phyloP scores from a whole-genome alignment of 1,140 invertebrate genomes.

The Grapholita molesta region DNA sequence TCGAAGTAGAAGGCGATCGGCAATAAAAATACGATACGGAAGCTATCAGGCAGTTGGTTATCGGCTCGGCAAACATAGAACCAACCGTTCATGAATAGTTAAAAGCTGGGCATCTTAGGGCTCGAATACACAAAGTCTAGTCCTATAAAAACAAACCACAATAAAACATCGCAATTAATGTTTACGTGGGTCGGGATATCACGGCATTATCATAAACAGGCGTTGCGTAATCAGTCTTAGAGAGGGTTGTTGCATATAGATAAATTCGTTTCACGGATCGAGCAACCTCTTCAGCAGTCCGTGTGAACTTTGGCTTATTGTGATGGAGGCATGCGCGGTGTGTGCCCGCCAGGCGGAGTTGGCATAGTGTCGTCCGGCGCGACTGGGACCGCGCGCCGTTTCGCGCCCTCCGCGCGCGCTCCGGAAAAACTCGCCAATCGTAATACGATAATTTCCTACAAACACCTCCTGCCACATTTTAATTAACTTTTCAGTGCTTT shows the following conservation, averaged over 20 bases:
- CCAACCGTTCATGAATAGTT: conserved; percentile 60
- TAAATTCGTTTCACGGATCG: conserved; percentile 49
- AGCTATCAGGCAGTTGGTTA: conserved; percentile 47
- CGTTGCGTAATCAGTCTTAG: conserved; percentile 35
- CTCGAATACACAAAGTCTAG: conserved; percentile 28
- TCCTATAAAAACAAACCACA: neutral
- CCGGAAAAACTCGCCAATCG: conserved; percentile 3
- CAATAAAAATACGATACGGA: conserved; percentile 53
- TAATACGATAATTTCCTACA: neutral
- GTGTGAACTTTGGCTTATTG: conserved; percentile 58
- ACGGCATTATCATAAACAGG: neutral
- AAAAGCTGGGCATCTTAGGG: conserved; percentile 42
- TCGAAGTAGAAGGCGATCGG: conserved; percentile 21
- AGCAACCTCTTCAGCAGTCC: conserved; percentile 44
- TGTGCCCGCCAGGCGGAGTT: conserved; percentile 26
- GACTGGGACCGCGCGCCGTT: conserved; percentile 39
- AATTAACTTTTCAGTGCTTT: conserved; percentile 18
- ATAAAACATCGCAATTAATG: neutral
- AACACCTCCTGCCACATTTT: neutral
- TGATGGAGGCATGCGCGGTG: conserved; percentile 64
- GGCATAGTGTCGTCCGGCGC: conserved; percentile 54
- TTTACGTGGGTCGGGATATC: neutral
- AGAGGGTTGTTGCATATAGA: conserved; percentile 56
- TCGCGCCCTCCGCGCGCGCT: conserved; percentile 21
- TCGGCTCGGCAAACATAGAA: conserved; percentile 46